Evolutionary conservation across 1,140 invertebrate genomes (phyloP).

Genomic region (Bombus consobrinus): DNA sequence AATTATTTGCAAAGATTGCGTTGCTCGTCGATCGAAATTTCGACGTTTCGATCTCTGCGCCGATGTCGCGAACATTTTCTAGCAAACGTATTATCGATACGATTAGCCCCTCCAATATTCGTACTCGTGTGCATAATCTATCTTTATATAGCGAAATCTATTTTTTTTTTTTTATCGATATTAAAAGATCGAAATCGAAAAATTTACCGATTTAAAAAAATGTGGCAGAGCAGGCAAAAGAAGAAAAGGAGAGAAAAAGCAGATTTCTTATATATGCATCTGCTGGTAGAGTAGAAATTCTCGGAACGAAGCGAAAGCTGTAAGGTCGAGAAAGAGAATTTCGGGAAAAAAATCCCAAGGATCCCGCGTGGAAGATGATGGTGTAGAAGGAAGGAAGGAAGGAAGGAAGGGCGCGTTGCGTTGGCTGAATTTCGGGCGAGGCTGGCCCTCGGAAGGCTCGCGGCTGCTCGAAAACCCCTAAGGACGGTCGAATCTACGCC

Average conservation of each 20-base stretch:
- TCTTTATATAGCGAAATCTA: no score
- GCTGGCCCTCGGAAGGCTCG: constrained; percentile 41
- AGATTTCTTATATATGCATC: background rate
- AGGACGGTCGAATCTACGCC: constrained; percentile 52
- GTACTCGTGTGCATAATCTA: no score
- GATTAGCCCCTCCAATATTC: no score
- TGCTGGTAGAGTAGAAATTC: background rate
- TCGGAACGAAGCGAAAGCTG: no score
- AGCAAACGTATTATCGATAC: no score
- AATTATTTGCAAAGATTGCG: background rate
- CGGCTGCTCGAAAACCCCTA: constrained; percentile 44
- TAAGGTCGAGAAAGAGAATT: background rate
- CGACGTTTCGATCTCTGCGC: no score
- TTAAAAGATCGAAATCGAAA: no score
- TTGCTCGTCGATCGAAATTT: no score
- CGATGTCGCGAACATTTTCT: no score
- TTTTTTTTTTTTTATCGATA: no score
- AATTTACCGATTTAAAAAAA: no score
- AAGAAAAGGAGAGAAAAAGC: fast-evolving
- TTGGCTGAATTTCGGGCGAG: background rate
- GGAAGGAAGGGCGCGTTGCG: constrained; percentile 1
- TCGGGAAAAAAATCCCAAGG: background rate
- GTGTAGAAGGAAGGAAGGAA: background rate
- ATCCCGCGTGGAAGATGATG: background rate
- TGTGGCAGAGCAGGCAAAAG: fast-evolving